Evolutionary conservation across 37 sponge, comb jelly and placozoan species (phyloP).

Genomic region (Ephydatia muelleri): DNA sequence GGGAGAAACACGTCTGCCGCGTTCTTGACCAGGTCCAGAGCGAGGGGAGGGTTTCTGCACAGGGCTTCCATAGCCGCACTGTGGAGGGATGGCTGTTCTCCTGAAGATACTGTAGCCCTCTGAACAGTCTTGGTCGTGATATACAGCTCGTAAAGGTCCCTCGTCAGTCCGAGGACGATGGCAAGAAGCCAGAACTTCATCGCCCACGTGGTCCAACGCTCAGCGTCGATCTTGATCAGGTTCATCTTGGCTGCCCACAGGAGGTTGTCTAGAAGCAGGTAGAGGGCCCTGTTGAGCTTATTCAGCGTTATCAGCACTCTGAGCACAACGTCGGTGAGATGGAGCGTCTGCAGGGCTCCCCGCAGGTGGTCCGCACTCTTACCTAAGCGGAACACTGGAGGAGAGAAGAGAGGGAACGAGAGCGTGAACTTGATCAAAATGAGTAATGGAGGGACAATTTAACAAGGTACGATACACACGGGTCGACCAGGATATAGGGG

Average conservation of each 20-base stretch:
- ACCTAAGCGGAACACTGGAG: conserved; percentile 80
- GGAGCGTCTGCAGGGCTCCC: conserved; percentile 63
- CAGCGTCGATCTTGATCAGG: conserved; percentile 30
- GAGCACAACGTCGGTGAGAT: conserved; percentile 52
- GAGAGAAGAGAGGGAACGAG: not conserved
- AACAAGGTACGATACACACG: not conserved
- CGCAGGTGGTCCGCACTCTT: conserved; percentile 72
- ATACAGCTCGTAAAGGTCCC: conserved; percentile 63
- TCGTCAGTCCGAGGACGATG: conserved; percentile 41
- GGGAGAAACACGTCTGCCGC: conserved; percentile 66
- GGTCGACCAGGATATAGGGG: not conserved
- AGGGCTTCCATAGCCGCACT: conserved; percentile 7
- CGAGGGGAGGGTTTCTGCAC: conserved; percentile 43
- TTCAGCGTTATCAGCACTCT: conserved; percentile 58
- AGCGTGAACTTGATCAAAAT: not conserved
- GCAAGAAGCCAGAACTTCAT: conserved; percentile 70
- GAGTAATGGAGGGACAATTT: not conserved
- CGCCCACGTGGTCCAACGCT: conserved; percentile 44
- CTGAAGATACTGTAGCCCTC: not conserved
- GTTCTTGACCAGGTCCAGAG: conserved; percentile 71
- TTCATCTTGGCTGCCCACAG: conserved; percentile 69
- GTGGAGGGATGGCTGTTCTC: not conserved
- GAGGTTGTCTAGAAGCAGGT: conserved; percentile 79
- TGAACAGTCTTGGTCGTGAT: conserved; percentile 23
- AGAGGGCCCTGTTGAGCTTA: conserved; percentile 65